phyloP scores from a whole-genome alignment of 2,113 vertebrate genomes.

The Pheucticus melanocephalus region DNA sequence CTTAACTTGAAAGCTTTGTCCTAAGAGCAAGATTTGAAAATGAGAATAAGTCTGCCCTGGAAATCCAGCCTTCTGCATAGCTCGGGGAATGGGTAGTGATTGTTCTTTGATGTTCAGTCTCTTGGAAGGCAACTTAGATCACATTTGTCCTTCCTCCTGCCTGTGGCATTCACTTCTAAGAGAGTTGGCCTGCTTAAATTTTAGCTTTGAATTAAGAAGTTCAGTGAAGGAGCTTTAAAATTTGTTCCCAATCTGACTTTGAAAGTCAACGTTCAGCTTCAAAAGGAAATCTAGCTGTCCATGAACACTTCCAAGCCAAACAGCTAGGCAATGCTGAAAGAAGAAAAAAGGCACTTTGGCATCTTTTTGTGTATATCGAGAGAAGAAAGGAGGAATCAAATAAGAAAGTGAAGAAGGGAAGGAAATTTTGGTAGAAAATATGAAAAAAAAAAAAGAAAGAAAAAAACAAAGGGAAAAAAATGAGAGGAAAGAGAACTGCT shows the following conservation, averaged over 20 bases:
- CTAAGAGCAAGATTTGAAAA: not conserved
- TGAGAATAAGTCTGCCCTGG: not conserved
- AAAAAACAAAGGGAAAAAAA: not conserved
- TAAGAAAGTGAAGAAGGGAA: not conserved
- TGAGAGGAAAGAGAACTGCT: not conserved
- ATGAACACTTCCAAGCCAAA: not conserved
- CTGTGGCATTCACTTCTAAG: constrained; percentile 24
- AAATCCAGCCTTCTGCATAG: constrained; percentile 10
- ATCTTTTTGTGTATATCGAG: not conserved
- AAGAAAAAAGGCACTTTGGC: not conserved
- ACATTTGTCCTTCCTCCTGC: not conserved
- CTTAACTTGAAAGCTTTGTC: not conserved
- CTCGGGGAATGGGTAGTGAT: not conserved
- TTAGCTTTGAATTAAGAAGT: constrained; percentile 51
- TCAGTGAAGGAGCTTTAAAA: constrained; percentile 4
- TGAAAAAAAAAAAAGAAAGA: too few species aligned
- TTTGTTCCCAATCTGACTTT: not conserved
- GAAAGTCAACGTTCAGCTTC: not conserved
- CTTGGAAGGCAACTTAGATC: constrained; percentile 17
- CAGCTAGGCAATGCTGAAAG: not conserved
- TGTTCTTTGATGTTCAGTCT: constrained; percentile 51
- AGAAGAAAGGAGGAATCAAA: not conserved
- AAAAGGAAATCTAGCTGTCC: not conserved
- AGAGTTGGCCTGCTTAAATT: not conserved
- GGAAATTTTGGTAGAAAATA: not conserved